Evolutionary conservation across 1,140 invertebrate genomes (phyloP).

Genomic region (Medauroidea extradentata): DNA sequence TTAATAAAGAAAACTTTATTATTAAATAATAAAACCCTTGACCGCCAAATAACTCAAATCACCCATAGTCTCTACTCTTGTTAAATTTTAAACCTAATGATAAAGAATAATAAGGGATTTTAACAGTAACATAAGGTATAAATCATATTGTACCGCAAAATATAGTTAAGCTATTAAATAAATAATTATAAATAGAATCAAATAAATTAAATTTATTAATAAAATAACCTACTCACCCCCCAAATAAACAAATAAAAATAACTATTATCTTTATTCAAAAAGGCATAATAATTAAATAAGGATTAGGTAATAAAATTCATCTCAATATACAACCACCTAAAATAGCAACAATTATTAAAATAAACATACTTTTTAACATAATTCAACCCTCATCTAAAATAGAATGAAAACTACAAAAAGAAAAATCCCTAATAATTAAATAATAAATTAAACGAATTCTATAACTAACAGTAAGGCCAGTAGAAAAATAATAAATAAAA

Average conservation of each 20-base stretch:
- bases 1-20: conserved; percentile 33
- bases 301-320: conserved; percentile 44
- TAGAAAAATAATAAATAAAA: conserved; percentile 49
- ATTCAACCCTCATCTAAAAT: conserved; percentile 44
- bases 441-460: conserved; percentile 52
- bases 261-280: conserved; percentile 13
- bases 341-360: conserved; percentile 49
- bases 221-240: not conserved
- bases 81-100: conserved; percentile 27
- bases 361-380: conserved; percentile 46
- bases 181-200: not conserved
- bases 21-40: conserved; percentile 37
- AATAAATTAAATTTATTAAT: not conserved
- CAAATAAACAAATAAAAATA: conserved; percentile 13
- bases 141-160: conserved; percentile 39
- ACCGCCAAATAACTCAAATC: conserved; percentile 44
- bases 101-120: conserved; percentile 32
- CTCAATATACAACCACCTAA: conserved; percentile 42
- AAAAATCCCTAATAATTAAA: conserved; percentile 44
- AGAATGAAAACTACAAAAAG: conserved; percentile 42
- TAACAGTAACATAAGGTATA: conserved; percentile 43
- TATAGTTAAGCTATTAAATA: not conserved
- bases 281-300: conserved; percentile 25
- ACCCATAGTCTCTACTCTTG: conserved; percentile 45
- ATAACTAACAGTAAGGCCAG: conserved; percentile 51